A percentile compares a stretch with the other conserved stretches of the same genome.
Evolutionary conservation across 2,888 invertebrate species (phyloP).

Genomic region (Tanypteryx hageni): DNA sequence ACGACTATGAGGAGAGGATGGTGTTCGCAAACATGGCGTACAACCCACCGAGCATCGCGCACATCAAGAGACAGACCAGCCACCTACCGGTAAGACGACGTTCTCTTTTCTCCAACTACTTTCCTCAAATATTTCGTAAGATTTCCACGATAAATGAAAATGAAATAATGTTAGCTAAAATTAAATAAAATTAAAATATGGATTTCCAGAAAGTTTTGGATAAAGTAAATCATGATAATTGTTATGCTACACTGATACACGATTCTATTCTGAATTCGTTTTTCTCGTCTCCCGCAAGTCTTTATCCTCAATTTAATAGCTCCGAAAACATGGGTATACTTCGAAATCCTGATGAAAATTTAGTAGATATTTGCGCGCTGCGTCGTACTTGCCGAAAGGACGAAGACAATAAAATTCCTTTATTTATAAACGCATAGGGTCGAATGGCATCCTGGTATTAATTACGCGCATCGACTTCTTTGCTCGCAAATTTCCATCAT

Average conservation of each 20-base stretch:
- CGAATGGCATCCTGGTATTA: neutral
- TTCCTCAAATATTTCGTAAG: neutral
- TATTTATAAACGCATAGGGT: neutral
- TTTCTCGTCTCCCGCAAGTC: too few species aligned
- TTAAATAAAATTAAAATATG: too few species aligned
- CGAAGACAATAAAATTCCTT: neutral
- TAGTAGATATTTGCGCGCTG: neutral
- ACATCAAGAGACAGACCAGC: constrained; percentile 83
- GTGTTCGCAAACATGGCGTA: constrained; percentile 97
- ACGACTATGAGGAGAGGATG: constrained; percentile 96
- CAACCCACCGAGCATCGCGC: constrained; percentile 90
- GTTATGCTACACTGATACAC: too few species aligned
- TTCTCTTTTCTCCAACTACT: neutral
- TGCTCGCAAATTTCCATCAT: too few species aligned
- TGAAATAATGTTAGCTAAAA: too few species aligned
- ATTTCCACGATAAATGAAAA: too few species aligned
- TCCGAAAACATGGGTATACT: neutral
- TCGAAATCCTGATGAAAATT: neutral
- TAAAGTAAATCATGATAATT: too few species aligned
- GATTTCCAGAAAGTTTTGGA: too few species aligned
- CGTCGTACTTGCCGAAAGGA: neutral
- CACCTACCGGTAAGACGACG: constrained; percentile 67
- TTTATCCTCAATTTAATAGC: too few species aligned
- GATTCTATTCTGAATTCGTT: too few species aligned
- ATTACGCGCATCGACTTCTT: neutral